Evolutionary conservation across 1,140 invertebrate genomes (phyloP).

Genomic region (Branchinecta lynchi): DNA sequence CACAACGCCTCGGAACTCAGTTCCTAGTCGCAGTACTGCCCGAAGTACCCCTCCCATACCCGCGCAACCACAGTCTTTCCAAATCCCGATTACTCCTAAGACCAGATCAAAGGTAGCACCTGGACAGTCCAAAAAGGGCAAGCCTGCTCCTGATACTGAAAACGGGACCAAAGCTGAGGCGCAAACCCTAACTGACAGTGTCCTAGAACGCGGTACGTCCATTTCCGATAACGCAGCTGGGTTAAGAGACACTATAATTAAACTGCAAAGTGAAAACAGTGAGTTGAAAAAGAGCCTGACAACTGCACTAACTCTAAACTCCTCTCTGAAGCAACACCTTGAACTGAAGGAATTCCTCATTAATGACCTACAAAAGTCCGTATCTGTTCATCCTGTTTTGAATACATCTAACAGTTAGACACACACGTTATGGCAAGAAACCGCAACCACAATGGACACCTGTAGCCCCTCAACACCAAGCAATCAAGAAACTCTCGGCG

Average conservation of each 20-base stretch:
- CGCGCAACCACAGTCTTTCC: neutral
- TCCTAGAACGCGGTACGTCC: neutral
- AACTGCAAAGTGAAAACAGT: neutral
- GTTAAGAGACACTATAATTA: neutral
- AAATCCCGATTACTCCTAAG: neutral
- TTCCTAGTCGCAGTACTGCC: neutral
- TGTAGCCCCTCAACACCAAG: too few relatives aligned
- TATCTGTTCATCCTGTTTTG: too few relatives aligned
- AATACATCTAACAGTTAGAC: too few relatives aligned
- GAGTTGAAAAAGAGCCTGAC: neutral
- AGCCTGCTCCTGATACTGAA: neutral
- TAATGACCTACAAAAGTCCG: neutral
- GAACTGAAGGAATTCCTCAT: slow-evolving; percentile 6
- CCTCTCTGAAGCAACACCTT: neutral
- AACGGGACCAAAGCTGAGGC: neutral
- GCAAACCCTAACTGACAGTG: neutral
- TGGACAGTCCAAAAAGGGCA: too few relatives aligned
- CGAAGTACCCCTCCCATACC: neutral
- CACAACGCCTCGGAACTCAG: neutral
- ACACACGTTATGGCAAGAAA: too few relatives aligned
- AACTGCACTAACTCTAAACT: neutral
- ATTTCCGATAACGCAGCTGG: neutral
- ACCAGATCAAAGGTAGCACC: too few relatives aligned
- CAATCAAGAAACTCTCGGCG: too few relatives aligned
- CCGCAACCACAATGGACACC: too few relatives aligned